phyloP scores from a whole-genome alignment of 2,888 invertebrate genomes.

The Thereva nobilitata region DNA sequence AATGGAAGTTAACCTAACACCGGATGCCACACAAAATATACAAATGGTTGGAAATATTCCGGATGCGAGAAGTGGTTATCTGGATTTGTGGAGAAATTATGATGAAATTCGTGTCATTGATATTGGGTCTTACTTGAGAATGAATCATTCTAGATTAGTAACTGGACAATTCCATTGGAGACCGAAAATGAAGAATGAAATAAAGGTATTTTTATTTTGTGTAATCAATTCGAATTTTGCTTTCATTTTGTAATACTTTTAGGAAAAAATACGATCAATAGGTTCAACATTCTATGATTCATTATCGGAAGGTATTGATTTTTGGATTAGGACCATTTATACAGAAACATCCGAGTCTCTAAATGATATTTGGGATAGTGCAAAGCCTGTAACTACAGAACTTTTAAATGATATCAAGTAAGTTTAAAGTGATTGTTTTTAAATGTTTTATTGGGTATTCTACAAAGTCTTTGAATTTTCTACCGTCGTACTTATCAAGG shows the following conservation, averaged over 20 bases:
- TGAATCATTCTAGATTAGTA: constrained; percentile 82
- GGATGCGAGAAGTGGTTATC: constrained; percentile 73
- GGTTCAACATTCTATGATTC: constrained; percentile 60
- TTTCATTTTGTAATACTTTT: constrained; percentile 38
- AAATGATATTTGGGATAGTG: constrained; percentile 74
- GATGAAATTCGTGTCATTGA: constrained; percentile 79
- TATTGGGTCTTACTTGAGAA: constrained; percentile 74
- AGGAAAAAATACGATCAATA: constrained; percentile 58
- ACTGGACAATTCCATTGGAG: constrained; percentile 82
- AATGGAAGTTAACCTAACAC: constrained; percentile 71
- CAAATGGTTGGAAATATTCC: constrained; percentile 77
- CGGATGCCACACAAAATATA: constrained; percentile 68
- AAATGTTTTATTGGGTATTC: too few relatives aligned
- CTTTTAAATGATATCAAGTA: constrained; percentile 74
- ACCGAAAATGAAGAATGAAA: constrained; percentile 69
- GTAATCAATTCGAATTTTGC: background rate
- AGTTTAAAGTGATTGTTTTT: background rate
- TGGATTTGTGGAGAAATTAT: constrained; percentile 81
- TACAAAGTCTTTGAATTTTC: background rate
- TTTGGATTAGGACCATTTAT: constrained; percentile 69
- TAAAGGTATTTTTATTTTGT: constrained; percentile 57
- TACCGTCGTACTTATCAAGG: background rate
- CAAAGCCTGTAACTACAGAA: constrained; percentile 69
- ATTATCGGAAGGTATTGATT: constrained; percentile 62
- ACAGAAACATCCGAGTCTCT: constrained; percentile 71